Conservation (phyloP, 1,140 invertebrate genomes). For the Megalonaias nervosa region DNA sequence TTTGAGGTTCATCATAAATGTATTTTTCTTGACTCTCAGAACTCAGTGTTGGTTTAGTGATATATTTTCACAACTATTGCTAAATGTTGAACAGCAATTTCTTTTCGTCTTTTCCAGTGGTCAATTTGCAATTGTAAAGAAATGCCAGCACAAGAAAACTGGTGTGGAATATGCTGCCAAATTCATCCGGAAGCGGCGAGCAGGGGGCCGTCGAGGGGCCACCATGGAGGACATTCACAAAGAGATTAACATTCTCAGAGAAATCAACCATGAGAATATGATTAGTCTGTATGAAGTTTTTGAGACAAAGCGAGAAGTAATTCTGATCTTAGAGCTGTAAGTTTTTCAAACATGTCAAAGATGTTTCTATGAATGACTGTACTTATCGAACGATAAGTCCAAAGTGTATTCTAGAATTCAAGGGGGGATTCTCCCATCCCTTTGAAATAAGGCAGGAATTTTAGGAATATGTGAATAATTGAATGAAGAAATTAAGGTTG, state of each 20-base stretch:
- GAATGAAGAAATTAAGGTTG: neutral
- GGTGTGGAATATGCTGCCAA: conserved; percentile 94
- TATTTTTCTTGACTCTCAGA: too few relatives aligned
- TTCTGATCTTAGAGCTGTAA: conserved; percentile 77
- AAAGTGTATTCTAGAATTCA: neutral
- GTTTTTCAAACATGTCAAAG: conserved; percentile 40
- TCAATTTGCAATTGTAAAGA: conserved; percentile 94
- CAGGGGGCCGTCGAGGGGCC: conserved; percentile 60
- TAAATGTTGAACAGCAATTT: neutral
- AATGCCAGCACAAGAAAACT: conserved; percentile 87
- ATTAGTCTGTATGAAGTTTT: conserved; percentile 76
- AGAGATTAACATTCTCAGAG: conserved; percentile 74
- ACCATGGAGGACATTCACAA: conserved; percentile 73
- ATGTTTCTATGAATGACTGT: neutral
- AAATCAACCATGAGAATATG: conserved; percentile 74
- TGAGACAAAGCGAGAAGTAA: conserved; percentile 73
- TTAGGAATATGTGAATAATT: too few relatives aligned
- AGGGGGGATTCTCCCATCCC: neutral
- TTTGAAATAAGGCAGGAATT: too few relatives aligned
- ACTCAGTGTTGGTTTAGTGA: too few relatives aligned
- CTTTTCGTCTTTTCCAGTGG: conserved; percentile 78
- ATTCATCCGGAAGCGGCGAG: conserved; percentile 90
- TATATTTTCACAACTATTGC: too few relatives aligned
- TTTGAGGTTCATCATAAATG: too few relatives aligned
- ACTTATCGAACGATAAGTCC: neutral